Evolutionary conservation across 2,888 invertebrate species (phyloP), one percentile per base, ranked within the genome.

Genomic region (Eretmocerus hayati): DNA sequence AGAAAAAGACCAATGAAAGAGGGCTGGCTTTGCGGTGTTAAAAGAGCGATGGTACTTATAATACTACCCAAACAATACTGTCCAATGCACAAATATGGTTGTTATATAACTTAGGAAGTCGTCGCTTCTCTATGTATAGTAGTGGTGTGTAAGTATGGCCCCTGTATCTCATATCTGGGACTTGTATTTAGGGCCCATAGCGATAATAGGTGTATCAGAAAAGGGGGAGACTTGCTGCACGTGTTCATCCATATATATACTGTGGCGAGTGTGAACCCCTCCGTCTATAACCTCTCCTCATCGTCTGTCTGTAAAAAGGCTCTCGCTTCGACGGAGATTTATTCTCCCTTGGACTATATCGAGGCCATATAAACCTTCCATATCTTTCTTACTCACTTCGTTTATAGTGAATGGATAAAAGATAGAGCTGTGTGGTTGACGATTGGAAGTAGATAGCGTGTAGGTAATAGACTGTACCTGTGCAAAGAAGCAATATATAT

Each of bases 61-160:
- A 26, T 68, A 68, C 64, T 67, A 69, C 67, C 65, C 69, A 66
- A 69, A 69, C 67, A 69, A 70, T 68, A 61, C 60, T 58, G 60
- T 67, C 26, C 26, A 11, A 26, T 68, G 63, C 66, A 69, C 67
- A 65, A 69, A 69, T 69, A 69, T 66, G 62, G 68, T 64, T 65
- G 43, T 57, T 56, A 59, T 61, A 58, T 62, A 65, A 64, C 62
- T 64, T 59, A 55, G 59, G 58, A 57, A 59, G 55, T 58, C 55
- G 57, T 48, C 41, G 41, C n/a, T n/a, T n/a, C n/a, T n/a, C n/a
- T n/a, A n/a, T n/a, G n/a, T n/a, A n/a, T n/a, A 6, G 18, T 4
- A 20, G 6, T 5, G 18, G 39, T 42, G 30, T 35, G 42, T n/a
- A 37, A 19, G 1, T 53, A 55, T 54, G 56, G 60, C 59, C 33